phyloP scores from a whole-genome alignment of 2,797 vertebrate genomes.

The Bradypus variegatus region DNA sequence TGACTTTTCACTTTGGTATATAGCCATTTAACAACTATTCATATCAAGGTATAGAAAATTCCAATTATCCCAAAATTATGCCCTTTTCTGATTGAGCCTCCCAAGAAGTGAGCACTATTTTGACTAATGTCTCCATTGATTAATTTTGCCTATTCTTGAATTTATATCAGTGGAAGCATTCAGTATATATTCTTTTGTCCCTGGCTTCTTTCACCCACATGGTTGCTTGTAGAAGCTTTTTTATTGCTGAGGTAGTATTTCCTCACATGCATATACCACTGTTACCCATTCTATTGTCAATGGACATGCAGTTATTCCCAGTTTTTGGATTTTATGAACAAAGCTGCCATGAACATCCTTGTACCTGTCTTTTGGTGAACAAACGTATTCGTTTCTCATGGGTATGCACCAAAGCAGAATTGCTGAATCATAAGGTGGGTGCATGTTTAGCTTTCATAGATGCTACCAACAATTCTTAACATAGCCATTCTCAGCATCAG shows the following conservation, averaged over 20 bases:
- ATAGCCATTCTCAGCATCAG: neutral
- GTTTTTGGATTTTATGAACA: neutral
- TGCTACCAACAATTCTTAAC: neutral
- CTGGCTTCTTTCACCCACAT: neutral
- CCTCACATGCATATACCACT: accelerated
- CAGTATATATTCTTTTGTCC: neutral
- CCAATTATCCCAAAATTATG: neutral
- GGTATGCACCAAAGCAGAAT: neutral
- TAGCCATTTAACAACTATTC: neutral
- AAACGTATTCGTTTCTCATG: neutral
- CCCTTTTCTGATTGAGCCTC: neutral
- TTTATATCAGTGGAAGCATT: neutral
- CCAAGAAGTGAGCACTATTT: neutral
- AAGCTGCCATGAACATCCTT: neutral
- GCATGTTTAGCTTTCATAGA: neutral
- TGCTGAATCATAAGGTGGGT: neutral
- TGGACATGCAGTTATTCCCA: no score
- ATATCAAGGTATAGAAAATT: neutral
- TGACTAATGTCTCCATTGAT: neutral
- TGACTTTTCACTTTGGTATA: neutral
- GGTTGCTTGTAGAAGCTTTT: neutral
- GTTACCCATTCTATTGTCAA: neutral
- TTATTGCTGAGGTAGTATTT: no score
- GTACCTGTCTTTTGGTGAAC: neutral
- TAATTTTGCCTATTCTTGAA: neutral